A percentile compares a stretch with the other conserved stretches of the same genome.
Evolutionary conservation across 2,113 vertebrate genomes (phyloP).

Genomic region (Halcyon senegalensis): DNA sequence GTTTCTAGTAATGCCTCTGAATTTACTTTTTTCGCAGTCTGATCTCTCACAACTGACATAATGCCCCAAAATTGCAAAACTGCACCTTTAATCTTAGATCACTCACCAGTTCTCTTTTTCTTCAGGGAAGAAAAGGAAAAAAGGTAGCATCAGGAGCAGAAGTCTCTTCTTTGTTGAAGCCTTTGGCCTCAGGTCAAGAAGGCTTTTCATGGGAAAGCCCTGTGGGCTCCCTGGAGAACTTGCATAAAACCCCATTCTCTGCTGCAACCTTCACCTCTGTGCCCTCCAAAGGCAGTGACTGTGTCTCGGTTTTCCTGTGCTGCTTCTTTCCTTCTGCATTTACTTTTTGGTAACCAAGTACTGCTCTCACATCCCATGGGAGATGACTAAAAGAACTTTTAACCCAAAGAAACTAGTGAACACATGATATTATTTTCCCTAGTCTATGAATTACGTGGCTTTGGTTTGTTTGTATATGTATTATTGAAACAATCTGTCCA

Average conservation of each 20-base stretch:
- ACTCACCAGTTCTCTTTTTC: neutral
- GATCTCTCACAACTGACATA: conserved; percentile 13
- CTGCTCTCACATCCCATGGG: neutral
- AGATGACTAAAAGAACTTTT: neutral
- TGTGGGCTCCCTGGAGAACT: neutral
- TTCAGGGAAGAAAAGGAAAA: neutral
- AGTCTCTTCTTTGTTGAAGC: conserved; percentile 39
- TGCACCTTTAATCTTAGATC: conserved; percentile 36
- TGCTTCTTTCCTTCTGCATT: neutral
- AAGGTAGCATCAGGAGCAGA: neutral
- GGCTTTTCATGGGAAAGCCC: conserved; percentile 27
- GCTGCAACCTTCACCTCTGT: neutral
- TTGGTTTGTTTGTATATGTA: neutral
- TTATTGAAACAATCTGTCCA: neutral
- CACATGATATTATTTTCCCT: neutral
- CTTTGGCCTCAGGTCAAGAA: conserved; percentile 43
- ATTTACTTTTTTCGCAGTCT: neutral
- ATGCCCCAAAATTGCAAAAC: neutral
- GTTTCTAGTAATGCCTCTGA: conserved; percentile 7
- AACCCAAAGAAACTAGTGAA: neutral
- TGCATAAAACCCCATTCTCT: conserved; percentile 8
- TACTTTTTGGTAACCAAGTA: neutral
- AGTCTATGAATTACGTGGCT: neutral
- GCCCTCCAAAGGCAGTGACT: neutral
- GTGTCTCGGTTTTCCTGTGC: neutral